These are phyloP conservation scores for Ips nitidus DNA, from an alignment of 1,140 invertebrate species.

Conservation along the genomic window DNA sequence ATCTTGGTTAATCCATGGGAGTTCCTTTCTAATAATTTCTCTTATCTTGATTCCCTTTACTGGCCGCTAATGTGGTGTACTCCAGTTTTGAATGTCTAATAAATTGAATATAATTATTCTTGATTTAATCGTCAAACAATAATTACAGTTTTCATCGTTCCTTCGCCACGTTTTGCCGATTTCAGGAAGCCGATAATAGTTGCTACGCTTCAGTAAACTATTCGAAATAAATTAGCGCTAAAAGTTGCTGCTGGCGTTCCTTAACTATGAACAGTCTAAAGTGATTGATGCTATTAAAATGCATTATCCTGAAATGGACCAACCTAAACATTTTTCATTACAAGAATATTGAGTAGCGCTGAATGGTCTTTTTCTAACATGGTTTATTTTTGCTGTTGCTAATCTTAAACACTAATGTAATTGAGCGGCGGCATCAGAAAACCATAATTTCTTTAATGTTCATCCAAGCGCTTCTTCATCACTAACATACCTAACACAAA, in stretches of 20 bases:
- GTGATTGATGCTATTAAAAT: no score
- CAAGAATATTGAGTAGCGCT: no score
- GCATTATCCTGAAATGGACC: no score
- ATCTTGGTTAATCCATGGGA: no score
- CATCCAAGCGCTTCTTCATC: conserved; percentile 18
- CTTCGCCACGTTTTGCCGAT: conserved; percentile 19
- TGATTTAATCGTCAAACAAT: conserved; percentile 9
- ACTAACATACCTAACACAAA: conserved; percentile 15
- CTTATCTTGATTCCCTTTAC: no score
- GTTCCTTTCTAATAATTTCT: no score
- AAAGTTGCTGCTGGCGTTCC: not conserved
- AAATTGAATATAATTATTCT: conserved; percentile 17
- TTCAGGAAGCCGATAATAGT: conserved; percentile 21
- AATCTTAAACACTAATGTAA: no score
- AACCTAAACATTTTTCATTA: no score
- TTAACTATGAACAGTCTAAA: not conserved
- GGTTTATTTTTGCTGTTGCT: no score
- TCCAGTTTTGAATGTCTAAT: not conserved
- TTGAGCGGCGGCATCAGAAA: not conserved
- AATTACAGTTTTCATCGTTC: conserved; percentile 19
- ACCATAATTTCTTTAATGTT: conserved; percentile 5
- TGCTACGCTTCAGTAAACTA: conserved; percentile 14
- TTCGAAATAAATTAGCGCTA: conserved; percentile 9
- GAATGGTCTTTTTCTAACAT: no score
- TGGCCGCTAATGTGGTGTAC: not conserved